Conservation (phyloP, 2,888 invertebrate species). For the Monochamus alternatus region DNA sequence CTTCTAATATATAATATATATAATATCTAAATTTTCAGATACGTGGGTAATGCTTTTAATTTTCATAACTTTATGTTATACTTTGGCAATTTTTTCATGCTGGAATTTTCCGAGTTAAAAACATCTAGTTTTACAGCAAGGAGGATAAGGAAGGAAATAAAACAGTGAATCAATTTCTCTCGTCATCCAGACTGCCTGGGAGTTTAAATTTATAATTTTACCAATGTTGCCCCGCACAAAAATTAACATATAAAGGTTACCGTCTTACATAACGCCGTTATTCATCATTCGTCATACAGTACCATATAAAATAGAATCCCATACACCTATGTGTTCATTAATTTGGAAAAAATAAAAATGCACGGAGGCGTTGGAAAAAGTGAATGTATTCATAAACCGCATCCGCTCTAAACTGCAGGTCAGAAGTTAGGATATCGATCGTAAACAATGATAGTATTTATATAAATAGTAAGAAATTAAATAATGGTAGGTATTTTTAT, state of each 20-base stretch:
- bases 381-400: slow-evolving; percentile 13
- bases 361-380: slow-evolving; percentile 17
- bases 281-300: slow-evolving; percentile 25
- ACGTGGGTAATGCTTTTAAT: too few species aligned
- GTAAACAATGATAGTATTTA: background rate
- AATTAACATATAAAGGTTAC: slow-evolving; percentile 24
- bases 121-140: too few species aligned
- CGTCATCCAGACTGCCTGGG: too few species aligned
- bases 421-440: background rate
- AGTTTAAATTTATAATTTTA: slow-evolving; percentile 11
- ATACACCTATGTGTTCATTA: slow-evolving; percentile 20
- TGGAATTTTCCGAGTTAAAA: too few species aligned
- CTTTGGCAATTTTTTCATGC: too few species aligned
- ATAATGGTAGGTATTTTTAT: background rate
- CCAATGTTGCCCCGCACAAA: slow-evolving; percentile 10
- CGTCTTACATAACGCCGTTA: slow-evolving; percentile 23
- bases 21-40: too few species aligned
- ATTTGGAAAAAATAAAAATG: slow-evolving; percentile 25
- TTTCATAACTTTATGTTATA: too few species aligned
- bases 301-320: slow-evolving; percentile 17
- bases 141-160: too few species aligned
- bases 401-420: slow-evolving; percentile 14
- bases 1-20: too few species aligned
- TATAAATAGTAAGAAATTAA: background rate
- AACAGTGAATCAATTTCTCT: too few species aligned